Evolutionary conservation across 1,140 invertebrate genomes (phyloP), one percentile per base, ranked within the genome.

Genomic region (Thalassaphorura encarpata): DNA sequence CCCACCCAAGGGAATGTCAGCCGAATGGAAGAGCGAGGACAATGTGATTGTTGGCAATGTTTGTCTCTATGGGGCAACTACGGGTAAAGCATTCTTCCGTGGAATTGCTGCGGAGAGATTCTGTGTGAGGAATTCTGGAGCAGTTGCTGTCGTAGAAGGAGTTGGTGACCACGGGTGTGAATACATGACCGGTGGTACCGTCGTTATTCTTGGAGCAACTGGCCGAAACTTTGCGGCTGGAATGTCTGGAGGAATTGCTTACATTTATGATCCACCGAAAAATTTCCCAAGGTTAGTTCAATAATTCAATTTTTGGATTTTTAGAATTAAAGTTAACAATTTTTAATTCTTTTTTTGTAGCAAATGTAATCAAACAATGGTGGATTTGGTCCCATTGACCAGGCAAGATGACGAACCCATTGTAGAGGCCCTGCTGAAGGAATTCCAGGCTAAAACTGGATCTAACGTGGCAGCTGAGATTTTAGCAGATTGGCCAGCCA

Each of bases 111-210:
- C 94, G 5, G 96, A 99, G 74, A 80, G 96, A 46, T 99, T 99
- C 75, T 94, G 89, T 71, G 96, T 99, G 16, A 78, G 96, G 58
- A 99, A 99, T 75, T 97, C 92, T 19, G 96, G 96, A 23, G 94
- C 86, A 28, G 79, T 82, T 33, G 92, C 94, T 2, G 92, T 98
- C 19, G 78, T 83, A 56, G 85, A 89, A 76, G 94, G 92, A 53
- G 92, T 95, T 51, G 96, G 96, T 46, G 96, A 99, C 77, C 95
- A 99, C 73, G 95, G 93, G 27, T 99, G 96, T 78, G 96, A 99
- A 75, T 99, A 99, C 70, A 99, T 99, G 96, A 99, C 96, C 39
- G 95, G 91, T 26, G 94, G 94, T 56, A 76, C 78, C 58, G 87
- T 88, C 54, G 74, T 99, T 5, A 88, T 99, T 69, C 48, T 99